phyloP scores from a whole-genome alignment of 2,888 invertebrate species.

The Plagiodera versicolora region DNA sequence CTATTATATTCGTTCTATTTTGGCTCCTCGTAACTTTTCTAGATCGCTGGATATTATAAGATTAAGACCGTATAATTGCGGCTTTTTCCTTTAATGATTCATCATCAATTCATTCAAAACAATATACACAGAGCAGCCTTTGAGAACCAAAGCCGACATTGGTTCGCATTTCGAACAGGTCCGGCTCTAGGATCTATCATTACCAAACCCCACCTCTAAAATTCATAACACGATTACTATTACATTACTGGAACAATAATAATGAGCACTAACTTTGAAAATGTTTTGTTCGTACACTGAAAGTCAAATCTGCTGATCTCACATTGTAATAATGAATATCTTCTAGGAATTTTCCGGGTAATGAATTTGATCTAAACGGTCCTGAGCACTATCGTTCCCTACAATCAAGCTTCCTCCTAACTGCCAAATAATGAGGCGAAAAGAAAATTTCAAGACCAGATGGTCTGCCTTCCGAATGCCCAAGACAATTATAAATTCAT shows the following conservation, averaged over 20 bases:
- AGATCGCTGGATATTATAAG: constrained; percentile 26
- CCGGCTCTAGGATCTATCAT: not conserved
- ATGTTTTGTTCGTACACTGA: too few species aligned
- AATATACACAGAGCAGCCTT: constrained; percentile 29
- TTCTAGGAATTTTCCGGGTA: too few species aligned
- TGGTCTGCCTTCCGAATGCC: not conserved
- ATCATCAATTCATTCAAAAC: constrained; percentile 39
- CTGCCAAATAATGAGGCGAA: not conserved
- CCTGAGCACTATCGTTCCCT: not conserved
- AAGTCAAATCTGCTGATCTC: too few species aligned
- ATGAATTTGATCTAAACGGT: not conserved
- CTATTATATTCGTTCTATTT: not conserved
- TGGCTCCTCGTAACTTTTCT: not conserved
- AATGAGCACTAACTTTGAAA: too few species aligned
- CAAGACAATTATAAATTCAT: not conserved
- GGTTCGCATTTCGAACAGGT: constrained; percentile 9
- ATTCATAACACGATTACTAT: too few species aligned
- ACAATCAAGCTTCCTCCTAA: not conserved
- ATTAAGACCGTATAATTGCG: constrained; percentile 39
- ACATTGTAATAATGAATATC: too few species aligned
- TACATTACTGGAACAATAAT: too few species aligned
- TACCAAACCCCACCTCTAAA: too few species aligned
- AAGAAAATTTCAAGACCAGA: not conserved
- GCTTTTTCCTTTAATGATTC: constrained; percentile 37
- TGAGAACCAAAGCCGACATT: constrained; percentile 21